Conservation (phyloP, 2,797 vertebrate genomes). For the Myiothlypis chrysogaster region DNA sequence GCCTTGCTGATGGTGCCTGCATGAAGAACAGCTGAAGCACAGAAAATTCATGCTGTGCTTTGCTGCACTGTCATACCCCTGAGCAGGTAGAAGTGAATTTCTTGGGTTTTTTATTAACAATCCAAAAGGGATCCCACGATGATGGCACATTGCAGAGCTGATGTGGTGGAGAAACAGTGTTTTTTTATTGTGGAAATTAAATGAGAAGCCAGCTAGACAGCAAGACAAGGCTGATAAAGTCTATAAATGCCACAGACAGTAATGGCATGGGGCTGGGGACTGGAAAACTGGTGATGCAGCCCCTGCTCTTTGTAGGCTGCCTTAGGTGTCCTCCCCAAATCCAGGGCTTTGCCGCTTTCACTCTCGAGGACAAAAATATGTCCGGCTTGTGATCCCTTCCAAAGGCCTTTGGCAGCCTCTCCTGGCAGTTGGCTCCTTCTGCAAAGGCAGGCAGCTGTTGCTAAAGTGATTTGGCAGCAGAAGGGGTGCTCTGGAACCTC, state of each 20-base stretch:
- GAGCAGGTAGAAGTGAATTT: not conserved
- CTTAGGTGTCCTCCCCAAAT: not conserved
- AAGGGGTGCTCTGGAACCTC: not conserved
- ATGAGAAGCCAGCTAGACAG: not conserved
- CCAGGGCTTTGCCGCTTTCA: not conserved
- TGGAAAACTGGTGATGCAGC: not conserved
- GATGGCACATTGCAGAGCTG: rapidly evolving
- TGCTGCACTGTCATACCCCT: not conserved
- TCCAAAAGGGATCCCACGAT: rapidly evolving
- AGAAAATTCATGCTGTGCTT: not conserved
- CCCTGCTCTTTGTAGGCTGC: not conserved
- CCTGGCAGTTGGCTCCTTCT: slow-evolving; percentile 31
- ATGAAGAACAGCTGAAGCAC: not conserved
- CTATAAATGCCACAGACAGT: not conserved
- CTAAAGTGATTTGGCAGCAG: slow-evolving; percentile 19
- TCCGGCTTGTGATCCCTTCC: not conserved
- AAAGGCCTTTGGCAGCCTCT: slow-evolving; percentile 40
- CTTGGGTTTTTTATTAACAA: not conserved
- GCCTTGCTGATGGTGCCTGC: not conserved
- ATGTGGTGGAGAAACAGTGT: not conserved
- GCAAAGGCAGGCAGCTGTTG: slow-evolving; percentile 33
- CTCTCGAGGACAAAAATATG: not conserved
- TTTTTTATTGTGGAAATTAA: not conserved
- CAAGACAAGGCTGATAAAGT: not conserved
- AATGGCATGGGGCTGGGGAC: not conserved